These are phyloP conservation scores for Cottus gobio DNA, from an alignment of 2,113 vertebrate genomes.

Conservation along the genomic window DNA sequence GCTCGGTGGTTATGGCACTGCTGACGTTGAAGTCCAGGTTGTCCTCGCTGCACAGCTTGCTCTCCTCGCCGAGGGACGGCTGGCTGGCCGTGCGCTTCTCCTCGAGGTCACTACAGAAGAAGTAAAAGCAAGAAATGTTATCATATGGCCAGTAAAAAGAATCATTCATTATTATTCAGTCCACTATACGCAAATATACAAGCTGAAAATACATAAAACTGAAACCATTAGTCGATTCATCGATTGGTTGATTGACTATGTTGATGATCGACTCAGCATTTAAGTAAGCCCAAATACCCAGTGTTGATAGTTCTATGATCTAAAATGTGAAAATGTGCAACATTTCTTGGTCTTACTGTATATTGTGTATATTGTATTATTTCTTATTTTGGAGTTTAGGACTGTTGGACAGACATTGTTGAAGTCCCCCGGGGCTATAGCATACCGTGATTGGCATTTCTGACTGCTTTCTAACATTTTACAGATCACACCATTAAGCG, in stretches of 20 bases:
- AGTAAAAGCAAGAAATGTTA: background rate
- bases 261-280: background rate
- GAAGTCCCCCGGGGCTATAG: background rate
- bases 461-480: background rate
- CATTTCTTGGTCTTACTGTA: background rate
- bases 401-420: background rate
- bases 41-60: conserved; percentile 88
- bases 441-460: background rate
- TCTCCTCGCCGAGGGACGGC: conserved; percentile 88
- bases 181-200: background rate
- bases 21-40: conserved; percentile 90
- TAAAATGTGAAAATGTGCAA: background rate
- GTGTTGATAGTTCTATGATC: background rate
- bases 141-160: background rate
- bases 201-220: background rate
- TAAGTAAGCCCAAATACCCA: background rate
- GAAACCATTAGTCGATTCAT: background rate
- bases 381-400: background rate
- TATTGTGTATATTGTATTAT: too few relatives aligned
- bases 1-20: conserved; percentile 88
- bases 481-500: background rate
- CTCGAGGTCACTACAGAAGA: conserved; percentile 86
- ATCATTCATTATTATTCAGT: background rate
- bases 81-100: conserved; percentile 91
- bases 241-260: background rate